Base-by-base conservation (phyloP, 1,140 invertebrate genomes). In the Heterodera carotae region DNA sequence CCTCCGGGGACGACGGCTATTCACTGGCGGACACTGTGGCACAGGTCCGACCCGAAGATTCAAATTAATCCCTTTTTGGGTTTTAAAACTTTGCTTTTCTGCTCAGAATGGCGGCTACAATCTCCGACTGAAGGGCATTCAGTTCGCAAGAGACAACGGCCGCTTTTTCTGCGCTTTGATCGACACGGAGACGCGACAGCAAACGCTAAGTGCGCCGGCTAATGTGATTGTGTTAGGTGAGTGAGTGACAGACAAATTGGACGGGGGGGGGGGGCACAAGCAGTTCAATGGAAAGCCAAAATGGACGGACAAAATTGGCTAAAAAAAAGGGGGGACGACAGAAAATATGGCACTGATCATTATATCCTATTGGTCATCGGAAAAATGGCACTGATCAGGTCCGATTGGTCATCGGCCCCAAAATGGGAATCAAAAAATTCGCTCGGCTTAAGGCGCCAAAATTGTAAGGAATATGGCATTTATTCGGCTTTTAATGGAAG, bases 81-180 rank as follows among this genome's bases (percentile, higher is more conserved):
- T 2, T 56, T 1, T n/a, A n/a, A n/a, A n/a, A 56, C 6, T 43
- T 43, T 12, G 6, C 39, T 8, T 43, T 43, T 43, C 6, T 43
- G 39, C 6, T 43, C 48, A 56, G 34, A 48, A 80, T 29, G 80
- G 80, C 4, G 77, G 56, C 25, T 81, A 81, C 64, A 76, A 81
- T 76, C 60, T 81, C n/a, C 74, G 74, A 25, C 34, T 82, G n/a
- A 64, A 72, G 25, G 34, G 31, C 33, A 78, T 81, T 25, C 56
- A 72, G 29, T 82, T 82, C 62, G 80, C 43, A 27, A 31, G 75
- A 56, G 80, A 81, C 33, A 81, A 81, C 74, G 80, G 80, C n/a
- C 66, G 80, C 31, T 81, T 81, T 62, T 81, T 81, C 62, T 81
- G 80, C 68, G 69, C 27, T 33, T 43, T 81, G 18, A 29, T 81